Base-by-base conservation (phyloP, 2,113 vertebrate genomes). In the Gadus chalcogrammus region DNA sequence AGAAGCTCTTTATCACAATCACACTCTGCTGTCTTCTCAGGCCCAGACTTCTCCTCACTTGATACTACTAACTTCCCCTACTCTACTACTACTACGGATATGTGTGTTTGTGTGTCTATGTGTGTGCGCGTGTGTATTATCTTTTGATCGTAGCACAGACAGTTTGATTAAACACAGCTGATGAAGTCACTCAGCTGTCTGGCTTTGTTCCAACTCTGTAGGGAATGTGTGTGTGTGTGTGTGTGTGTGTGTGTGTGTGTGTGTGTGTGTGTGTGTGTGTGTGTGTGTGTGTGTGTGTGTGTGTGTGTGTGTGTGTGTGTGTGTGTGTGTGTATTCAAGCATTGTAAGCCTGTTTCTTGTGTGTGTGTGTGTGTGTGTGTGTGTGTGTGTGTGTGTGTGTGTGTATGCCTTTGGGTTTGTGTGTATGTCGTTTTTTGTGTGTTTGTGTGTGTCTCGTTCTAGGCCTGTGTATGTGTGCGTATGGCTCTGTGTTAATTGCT, bases 161-260 rank as follows among this genome's bases (percentile, higher is more conserved):
- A 72, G 78, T 82, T 83, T 80, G 81, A 88, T 83, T 84, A 81
- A 83, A 58, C 72, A 65, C 61, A 76, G 80, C 71, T 17, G 70
- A 80, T 79, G 71, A 75, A 88, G 81, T 86, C 79, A 83, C 63
- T 82, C 69, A 71, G 68, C 68, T 35, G 71, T 64, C 64, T 84
- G 85, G 79, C 82, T 75, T 67, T 64, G 62, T 71, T 84, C 71
- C 79, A 84, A 31, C 78, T 78, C 82, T 70, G 65, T 62, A 38
- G 79, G 82, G 75, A 70, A 76, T 79, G 74, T 66, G 69, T 22
- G 62, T 42, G 31, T 42, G 15, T 18, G 63, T 66, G 35, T 71
- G 52, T 82, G 70, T 74, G 69, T 75, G 70, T 59, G 65, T 52
- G 67, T 72, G 75, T 66, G 68, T 71, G 61, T 68, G 58, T 72